Base-by-base conservation (phyloP, 1,140 invertebrate genomes). In the Lamellibrachia luymesi region DNA sequence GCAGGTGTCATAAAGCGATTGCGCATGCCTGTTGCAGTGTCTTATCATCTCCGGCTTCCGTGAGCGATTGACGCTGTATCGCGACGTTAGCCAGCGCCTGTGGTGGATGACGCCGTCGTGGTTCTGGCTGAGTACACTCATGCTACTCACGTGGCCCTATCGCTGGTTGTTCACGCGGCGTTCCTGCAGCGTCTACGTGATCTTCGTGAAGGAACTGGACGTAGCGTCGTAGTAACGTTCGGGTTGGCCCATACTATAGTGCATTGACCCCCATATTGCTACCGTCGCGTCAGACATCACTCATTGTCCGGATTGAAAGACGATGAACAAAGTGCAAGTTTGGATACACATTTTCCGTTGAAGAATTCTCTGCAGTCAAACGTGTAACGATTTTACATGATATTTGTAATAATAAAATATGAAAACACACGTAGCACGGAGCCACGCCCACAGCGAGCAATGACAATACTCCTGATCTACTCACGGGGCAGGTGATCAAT, bases 131-230 rank as follows among this genome's bases (percentile, higher is more conserved):
- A 25, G 38, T 22, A 91, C 90, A 51, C 50, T 91, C 7, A 13
- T 92, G 50, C 50, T 92, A 10, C 92, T 92, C 6, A 52, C 92
- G 27, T 92, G 92, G 92, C 92, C 92, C 7, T 92, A 92, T 50
- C 92, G 92, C 50, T 38, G 49, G 50, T 2, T 92, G 7, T 50
- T 92, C 50, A 51, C 50, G 27, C 5, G 92, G 2, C 27, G 10
- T 13, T 51, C 27, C 5, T 38, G 50, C 8, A 50, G 51, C 10
- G 92, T 92, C 50, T 92, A 92, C 51, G 92, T 92, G 8, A 56
- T 64, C 50, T 92, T 92, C 92, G 51, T 92, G 49, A 92, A 92
- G 50, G 92, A 52, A 52, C 27, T 92, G 8, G 52, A 51, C 51
- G n/a, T 10, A 13, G 2, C 38, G 91, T n/a, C 5, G 91, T 50